Evolutionary conservation across 2,888 invertebrate species (phyloP), one percentile per base, ranked within the genome.

Genomic region (Meiosimyza decipiens): DNA sequence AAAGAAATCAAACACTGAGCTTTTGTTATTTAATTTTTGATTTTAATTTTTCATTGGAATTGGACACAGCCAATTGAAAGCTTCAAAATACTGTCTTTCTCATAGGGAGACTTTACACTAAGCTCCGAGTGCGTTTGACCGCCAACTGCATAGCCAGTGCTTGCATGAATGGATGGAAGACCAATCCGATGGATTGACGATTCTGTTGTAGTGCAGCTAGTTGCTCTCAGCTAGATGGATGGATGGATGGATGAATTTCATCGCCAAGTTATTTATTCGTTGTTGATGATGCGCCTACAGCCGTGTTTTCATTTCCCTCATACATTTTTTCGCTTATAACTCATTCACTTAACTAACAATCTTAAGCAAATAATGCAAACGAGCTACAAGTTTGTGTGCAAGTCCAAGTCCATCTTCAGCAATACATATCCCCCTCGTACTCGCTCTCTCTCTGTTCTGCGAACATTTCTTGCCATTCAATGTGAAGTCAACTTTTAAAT

Each of bases 241-340:
- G 52, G 54, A 18, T 52, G 66, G 71, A 62, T 71, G 72, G 72
- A 67, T 67, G 67, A 66, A 59, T 67, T 72, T 72, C 72, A 67
- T 67, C 67, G 67, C 71, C 67, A 47, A 60, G 67, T 67, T 67
- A 72, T 72, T 72, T 72, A 72, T 72, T 72, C 62, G 54, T 72
- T 67, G 72, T 72, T 72, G 72, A 72, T 72, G 72, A 72, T 72
- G 72, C 62, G 70, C 70, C 70, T 54, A 55, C 62, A 70, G 70
- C 70, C 55, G 54, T 63, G 63, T 70, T 70, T 52, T 70, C 22
- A 54, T 51, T 60, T 57, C 50, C 28, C 13, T 33, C 50, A 40
- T 51, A 15, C 28, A 15, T 57, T 57, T 55, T 68, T 28, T 11
- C 70, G 54, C 63, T 54, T 54, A 54, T 54, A 62, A 70, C 63